Base-by-base conservation (phyloP, 2,113 vertebrate genomes). In the Macroglossus sobrinus region DNA sequence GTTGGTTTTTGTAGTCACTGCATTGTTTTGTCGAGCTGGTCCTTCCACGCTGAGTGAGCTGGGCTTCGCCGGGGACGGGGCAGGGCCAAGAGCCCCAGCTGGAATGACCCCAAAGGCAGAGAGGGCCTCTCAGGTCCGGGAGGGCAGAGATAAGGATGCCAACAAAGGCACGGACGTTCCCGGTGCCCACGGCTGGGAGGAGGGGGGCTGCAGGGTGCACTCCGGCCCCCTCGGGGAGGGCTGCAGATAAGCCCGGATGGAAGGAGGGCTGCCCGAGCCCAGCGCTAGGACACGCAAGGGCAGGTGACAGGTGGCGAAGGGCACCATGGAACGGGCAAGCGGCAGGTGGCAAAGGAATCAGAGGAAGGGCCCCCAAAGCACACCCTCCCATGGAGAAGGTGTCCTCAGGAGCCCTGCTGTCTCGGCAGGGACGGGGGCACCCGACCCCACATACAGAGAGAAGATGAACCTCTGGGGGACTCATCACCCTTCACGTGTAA, bases 71-170 rank as follows among this genome's bases (percentile, higher is more conserved):
- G 22, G 50, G 35, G 50, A 35, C 38, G 72, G 69, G 63, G 79
- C 28, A 69, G n/a, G 12, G 59, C 16, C 74, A 75, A 59, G 18
- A 11, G 53, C 63, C 45, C 50, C 7, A 43, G 5, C 8, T 87
- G 40, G 43, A 47, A 66, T 21, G 66, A 72, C 30, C 22, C 40
- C 68, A 18, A 81, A 82, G 75, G 71, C 75, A 71, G 33, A 45
- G 84, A 59, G 84, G 40, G 11, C 53, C 33, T 81, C 35, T 75
- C 2, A 50, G 76, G 72, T 50, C 10, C 26, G 74, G 63, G 8
- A 93, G 79, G 38, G 38, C n/a, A 84, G 90, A 91, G 85, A 84
- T 87, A 82, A 93, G 74, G 59, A 75, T 57, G n/a, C 35, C 61
- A 50, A 47, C 19, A 59, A 38, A n/a, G 35, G 40, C 40, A 13